Evolutionary conservation across 2,888 invertebrate species (phyloP).

Genomic region (Clitarchus hookeri): DNA sequence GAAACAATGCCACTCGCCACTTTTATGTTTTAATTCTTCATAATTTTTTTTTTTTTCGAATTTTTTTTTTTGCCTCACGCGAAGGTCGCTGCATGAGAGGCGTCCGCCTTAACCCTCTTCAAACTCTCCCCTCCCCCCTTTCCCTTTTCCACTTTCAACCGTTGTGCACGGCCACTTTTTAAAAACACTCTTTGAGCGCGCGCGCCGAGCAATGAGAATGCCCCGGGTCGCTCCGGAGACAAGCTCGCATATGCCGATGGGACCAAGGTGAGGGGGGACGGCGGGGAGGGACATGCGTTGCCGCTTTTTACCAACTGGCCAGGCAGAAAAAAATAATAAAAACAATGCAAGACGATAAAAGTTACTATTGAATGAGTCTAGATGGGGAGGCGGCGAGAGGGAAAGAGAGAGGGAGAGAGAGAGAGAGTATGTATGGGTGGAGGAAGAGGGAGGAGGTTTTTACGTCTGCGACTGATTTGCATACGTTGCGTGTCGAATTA

Average conservation of each 20-base stretch:
- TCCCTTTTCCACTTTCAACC: neutral
- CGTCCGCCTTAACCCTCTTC: neutral
- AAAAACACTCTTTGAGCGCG: neutral
- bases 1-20: conserved; percentile 1
- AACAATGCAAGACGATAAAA: conserved; percentile 14
- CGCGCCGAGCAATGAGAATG: neutral
- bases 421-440: neutral
- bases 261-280: no score
- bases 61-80: neutral
- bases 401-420: neutral
- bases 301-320: neutral
- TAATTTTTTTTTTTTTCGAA: neutral
- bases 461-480: conserved; percentile 14
- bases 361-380: neutral
- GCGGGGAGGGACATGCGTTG: neutral
- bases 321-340: neutral
- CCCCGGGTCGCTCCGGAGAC: neutral
- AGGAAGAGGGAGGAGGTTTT: neutral
- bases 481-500: conserved; percentile 4
- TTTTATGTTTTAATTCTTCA: conserved; percentile 3
- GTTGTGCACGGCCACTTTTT: neutral
- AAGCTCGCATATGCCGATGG: neutral
- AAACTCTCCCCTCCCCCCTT: neutral
- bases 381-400: neutral
- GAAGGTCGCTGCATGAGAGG: neutral